These are phyloP conservation scores for Drosophila rhopaloa DNA, from an alignment of 1,140 invertebrate genomes.

Conservation along the genomic window DNA sequence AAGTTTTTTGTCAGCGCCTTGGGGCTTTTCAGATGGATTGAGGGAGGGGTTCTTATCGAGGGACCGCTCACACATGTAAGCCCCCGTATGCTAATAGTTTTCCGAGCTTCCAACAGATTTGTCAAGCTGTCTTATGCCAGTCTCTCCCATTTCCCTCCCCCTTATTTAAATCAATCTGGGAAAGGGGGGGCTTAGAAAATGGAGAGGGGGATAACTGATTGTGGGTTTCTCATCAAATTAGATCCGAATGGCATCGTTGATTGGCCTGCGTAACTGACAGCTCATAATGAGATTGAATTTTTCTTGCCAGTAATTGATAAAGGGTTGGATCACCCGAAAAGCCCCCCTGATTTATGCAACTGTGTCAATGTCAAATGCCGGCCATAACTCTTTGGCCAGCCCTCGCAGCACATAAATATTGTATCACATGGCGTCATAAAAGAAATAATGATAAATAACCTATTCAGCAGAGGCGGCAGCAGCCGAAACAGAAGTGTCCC, in stretches of 20 bases:
- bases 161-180: constrained; percentile 72
- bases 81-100: constrained; percentile 76
- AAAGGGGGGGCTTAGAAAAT: constrained; percentile 4
- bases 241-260: constrained; percentile 59
- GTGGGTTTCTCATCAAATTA: constrained; percentile 58
- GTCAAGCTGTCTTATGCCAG: constrained; percentile 61
- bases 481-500: constrained; percentile 42
- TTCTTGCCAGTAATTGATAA: constrained; percentile 55
- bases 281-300: constrained; percentile 57
- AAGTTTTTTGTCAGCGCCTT: constrained; percentile 64
- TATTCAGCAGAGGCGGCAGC: constrained; percentile 58
- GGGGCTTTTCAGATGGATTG: constrained; percentile 13
- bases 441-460: constrained; percentile 83
- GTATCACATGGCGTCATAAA: constrained; percentile 79
- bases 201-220: constrained; percentile 26
- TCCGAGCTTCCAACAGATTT: constrained; percentile 58
- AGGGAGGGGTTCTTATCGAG: constrained; percentile 11
- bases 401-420: constrained; percentile 69
- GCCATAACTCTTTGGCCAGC: constrained; percentile 58
- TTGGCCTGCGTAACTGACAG: constrained; percentile 63
- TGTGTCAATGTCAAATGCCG: constrained; percentile 73
- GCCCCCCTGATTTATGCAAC: constrained; percentile 65
- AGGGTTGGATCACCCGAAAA: constrained; percentile 37
- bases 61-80: constrained; percentile 32
- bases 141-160: not conserved